Percentiles rank a stretch among this genome's conserved stretches.
Conservation (phyloP, 2,113 vertebrate genomes). For the Macheiramphus alcinus region DNA sequence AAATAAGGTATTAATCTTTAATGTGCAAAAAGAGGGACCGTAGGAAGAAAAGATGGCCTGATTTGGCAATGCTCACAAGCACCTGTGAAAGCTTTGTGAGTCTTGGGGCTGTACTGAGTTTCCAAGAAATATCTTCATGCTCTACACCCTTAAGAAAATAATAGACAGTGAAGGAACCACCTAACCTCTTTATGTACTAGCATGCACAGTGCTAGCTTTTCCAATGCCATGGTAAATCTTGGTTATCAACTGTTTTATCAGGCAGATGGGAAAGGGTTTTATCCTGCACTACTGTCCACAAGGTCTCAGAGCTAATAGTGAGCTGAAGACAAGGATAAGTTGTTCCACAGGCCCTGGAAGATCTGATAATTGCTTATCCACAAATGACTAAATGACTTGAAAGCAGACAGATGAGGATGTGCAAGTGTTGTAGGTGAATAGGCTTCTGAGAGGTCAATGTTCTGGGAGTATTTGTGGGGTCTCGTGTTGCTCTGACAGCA, state of each 20-base stretch:
- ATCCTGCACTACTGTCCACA: neutral
- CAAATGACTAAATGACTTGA: neutral
- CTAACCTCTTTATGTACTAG: neutral
- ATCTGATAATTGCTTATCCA: neutral
- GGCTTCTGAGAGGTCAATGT: neutral
- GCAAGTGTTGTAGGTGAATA: neutral
- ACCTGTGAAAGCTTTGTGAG: neutral
- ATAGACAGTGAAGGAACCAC: neutral
- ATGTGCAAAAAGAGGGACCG: neutral
- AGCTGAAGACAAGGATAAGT: neutral
- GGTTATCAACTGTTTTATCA: neutral
- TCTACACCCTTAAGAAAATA: neutral
- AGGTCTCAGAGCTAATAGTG: neutral
- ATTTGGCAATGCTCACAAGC: neutral
- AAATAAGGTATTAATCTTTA: neutral
- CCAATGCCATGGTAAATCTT: neutral
- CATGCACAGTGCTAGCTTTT: neutral
- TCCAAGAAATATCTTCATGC: neutral
- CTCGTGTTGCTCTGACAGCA: neutral
- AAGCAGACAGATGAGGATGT: neutral
- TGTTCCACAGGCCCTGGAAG: neutral
- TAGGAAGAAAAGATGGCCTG: neutral
- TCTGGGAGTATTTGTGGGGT: neutral
- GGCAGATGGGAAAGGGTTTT: neutral
- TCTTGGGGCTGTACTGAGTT: neutral